phyloP scores from a whole-genome alignment of 2,113 vertebrate genomes.

The Phainopepla nitens region DNA sequence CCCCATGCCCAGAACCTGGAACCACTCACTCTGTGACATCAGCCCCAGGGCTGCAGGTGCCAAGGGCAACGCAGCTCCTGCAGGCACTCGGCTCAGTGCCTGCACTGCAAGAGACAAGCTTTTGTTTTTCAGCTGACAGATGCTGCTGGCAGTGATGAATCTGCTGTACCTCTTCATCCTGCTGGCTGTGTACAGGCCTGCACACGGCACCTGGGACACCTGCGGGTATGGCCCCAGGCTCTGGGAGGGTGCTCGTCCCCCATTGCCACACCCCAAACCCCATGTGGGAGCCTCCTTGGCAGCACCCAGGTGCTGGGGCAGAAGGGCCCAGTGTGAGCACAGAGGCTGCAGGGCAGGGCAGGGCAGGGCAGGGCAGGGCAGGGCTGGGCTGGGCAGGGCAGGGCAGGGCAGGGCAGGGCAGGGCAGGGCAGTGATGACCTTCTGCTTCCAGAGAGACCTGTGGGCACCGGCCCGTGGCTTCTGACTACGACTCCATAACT shows the following conservation, averaged over 20 bases:
- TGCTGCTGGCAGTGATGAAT: neutral
- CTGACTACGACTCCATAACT: neutral
- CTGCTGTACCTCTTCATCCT: neutral
- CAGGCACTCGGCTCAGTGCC: neutral
- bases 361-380: neutral
- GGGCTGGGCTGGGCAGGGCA: too few relatives aligned
- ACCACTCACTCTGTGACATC: neutral
- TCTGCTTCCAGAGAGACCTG: neutral
- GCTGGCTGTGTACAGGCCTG: neutral
- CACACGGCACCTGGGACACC: neutral
- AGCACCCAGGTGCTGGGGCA: too few relatives aligned
- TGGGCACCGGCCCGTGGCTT: neutral
- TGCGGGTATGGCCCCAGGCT: neutral
- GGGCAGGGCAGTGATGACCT: neutral
- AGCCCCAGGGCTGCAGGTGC: neutral
- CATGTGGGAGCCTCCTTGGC: neutral
- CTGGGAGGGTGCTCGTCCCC: neutral
- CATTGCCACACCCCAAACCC: rapidly evolving
- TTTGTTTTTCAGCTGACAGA: neutral
- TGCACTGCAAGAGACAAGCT: neutral
- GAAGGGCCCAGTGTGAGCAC: rapidly evolving
- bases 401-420: too few relatives aligned
- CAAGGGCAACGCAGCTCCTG: rapidly evolving
- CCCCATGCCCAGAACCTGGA: neutral
- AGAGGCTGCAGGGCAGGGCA: neutral